A percentile compares a stretch with the other conserved stretches of the same genome.
Conservation (phyloP, 2,797 vertebrate species). For the Enteromius anoplus region DNA sequence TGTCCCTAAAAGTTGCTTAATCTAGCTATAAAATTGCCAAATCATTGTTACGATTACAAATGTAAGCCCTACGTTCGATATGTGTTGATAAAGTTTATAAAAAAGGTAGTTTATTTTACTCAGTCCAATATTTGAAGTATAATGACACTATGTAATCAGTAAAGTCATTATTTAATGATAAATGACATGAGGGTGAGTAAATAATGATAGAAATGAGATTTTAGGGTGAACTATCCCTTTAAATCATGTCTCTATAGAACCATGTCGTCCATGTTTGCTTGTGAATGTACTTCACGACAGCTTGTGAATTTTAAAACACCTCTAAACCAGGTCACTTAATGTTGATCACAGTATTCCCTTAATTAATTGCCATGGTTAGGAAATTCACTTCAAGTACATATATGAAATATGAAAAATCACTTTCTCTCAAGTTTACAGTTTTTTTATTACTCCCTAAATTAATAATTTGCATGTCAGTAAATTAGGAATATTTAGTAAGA, state of each 20-base stretch:
- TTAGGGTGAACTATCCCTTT: background rate
- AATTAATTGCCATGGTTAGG: conserved; percentile 17
- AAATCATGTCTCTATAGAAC: conserved; percentile 1
- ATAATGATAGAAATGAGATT: background rate
- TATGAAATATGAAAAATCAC: conserved; percentile 38
- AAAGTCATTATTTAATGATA: background rate
- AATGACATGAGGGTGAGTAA: background rate
- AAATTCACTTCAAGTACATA: conserved; percentile 43
- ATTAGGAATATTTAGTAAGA: conserved; percentile 49
- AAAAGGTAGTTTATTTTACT: background rate
- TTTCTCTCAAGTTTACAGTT: conserved; percentile 51
- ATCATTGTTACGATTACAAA: too few relatives aligned
- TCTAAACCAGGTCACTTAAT: conserved; percentile 27
- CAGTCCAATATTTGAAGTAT: background rate
- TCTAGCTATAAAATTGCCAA: too few relatives aligned
- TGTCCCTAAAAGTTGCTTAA: too few relatives aligned
- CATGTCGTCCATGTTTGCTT: conserved; percentile 34
- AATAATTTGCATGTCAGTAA: conserved; percentile 57
- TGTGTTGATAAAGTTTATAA: background rate
- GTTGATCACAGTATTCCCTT: conserved; percentile 26
- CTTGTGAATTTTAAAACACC: conserved; percentile 43
- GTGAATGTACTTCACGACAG: conserved; percentile 55
- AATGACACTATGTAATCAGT: background rate
- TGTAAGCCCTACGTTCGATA: background rate
- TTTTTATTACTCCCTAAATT: conserved; percentile 49